These are phyloP conservation scores for Thryonomys swinderianus DNA, from an alignment of 2,113 vertebrate species.

Conservation along the genomic window DNA sequence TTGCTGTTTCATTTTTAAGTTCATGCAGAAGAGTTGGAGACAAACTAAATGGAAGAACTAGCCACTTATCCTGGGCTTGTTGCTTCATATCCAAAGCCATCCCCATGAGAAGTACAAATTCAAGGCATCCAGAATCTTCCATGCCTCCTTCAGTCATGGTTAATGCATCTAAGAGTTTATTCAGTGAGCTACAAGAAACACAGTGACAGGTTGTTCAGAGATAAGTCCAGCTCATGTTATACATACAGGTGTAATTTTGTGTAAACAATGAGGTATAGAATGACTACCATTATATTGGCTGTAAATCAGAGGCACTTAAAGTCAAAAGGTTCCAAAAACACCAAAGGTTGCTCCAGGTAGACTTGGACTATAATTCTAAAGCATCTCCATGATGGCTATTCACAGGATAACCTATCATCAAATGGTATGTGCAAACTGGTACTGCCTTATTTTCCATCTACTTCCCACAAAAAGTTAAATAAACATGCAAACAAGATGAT, in stretches of 20 bases:
- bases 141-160: background rate
- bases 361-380: background rate
- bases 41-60: slow-evolving; percentile 34
- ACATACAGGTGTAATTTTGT: background rate
- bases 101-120: background rate
- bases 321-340: background rate
- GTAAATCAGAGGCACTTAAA: background rate
- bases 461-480: background rate
- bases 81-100: background rate
- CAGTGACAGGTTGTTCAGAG: background rate
- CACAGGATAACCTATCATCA: background rate
- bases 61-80: background rate
- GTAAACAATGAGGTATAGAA: background rate
- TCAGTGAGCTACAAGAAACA: background rate
- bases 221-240: background rate
- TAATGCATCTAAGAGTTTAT: background rate
- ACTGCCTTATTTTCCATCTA: background rate
- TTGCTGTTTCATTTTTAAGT: slow-evolving; percentile 66
- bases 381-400: background rate
- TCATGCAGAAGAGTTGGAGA: slow-evolving; percentile 1
- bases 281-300: background rate
- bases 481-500: background rate
- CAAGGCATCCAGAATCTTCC: background rate
- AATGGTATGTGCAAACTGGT: background rate
- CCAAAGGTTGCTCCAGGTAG: background rate